These are phyloP conservation scores for Daubentonia madagascariensis DNA, from an alignment of 2,113 vertebrate genomes.

Conservation along the genomic window DNA sequence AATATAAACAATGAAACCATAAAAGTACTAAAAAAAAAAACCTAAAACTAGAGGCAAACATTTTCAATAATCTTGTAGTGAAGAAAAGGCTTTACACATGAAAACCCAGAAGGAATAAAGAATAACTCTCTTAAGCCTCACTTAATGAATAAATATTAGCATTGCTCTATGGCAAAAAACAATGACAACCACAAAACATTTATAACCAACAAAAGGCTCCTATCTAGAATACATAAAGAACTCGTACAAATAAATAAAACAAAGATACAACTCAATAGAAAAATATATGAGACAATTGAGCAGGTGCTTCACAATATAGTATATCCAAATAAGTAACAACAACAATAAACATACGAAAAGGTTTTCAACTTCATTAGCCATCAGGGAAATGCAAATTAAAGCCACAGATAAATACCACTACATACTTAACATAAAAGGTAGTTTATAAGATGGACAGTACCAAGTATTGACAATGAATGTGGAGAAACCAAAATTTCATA, in stretches of 20 bases:
- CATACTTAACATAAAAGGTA: background rate
- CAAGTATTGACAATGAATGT: background rate
- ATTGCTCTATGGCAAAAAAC: background rate
- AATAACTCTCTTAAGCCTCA: background rate
- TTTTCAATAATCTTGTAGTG: background rate
- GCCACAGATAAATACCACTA: background rate
- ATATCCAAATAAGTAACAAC: background rate
- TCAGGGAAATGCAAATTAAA: background rate
- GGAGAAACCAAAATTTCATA: background rate
- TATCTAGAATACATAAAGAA: background rate
- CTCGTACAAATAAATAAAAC: background rate
- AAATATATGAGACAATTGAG: background rate
- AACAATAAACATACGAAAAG: background rate
- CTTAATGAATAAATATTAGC: slow-evolving; percentile 15
- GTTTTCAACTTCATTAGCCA: background rate
- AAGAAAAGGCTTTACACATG: background rate
- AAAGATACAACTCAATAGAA: background rate
- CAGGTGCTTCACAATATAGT: background rate
- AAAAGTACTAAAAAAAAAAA: background rate
- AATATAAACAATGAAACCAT: background rate
- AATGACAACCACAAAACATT: background rate
- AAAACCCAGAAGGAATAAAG: background rate
- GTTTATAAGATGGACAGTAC: background rate
- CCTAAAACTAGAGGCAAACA: background rate
- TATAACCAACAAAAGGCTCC: background rate